These are phyloP conservation scores for Brachionus manjavacas DNA, from an alignment of 1,140 invertebrate genomes.

Conservation along the genomic window DNA sequence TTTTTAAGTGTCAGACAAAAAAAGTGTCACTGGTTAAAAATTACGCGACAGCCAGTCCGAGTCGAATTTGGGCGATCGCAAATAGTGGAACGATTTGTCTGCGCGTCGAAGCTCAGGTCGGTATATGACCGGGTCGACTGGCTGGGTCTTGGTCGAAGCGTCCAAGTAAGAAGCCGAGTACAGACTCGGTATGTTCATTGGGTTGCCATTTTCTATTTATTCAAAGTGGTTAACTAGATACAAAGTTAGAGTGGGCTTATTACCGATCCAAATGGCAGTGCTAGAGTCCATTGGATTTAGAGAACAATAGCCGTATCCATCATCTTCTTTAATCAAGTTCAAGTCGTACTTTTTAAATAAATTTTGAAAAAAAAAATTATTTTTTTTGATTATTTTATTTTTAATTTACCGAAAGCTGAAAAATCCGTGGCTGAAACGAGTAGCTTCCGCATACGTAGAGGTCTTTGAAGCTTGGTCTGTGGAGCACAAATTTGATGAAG, in stretches of 20 bases:
- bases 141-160: slow-evolving; percentile 33
- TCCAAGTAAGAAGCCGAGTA: slow-evolving; percentile 28
- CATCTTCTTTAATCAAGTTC: slow-evolving; percentile 38
- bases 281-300: slow-evolving; percentile 11
- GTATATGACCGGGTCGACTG: slow-evolving; percentile 41
- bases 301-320: slow-evolving; percentile 42
- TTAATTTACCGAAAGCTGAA: background rate
- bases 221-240: background rate
- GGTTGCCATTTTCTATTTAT: slow-evolving; percentile 20
- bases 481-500: slow-evolving; percentile 21
- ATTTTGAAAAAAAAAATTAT: background rate
- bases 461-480: slow-evolving; percentile 6
- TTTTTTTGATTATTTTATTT: background rate
- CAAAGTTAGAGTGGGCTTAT: background rate
- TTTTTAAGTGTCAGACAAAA: background rate
- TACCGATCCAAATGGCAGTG: slow-evolving; percentile 39
- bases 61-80: slow-evolving; percentile 35
- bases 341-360: slow-evolving; percentile 17
- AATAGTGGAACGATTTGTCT: slow-evolving; percentile 19
- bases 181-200: slow-evolving; percentile 4
- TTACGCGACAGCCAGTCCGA: slow-evolving; percentile 39
- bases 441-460: slow-evolving; percentile 17
- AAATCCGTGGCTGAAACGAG: slow-evolving; percentile 13
- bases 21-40: background rate
- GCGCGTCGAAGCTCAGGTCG: slow-evolving; percentile 4